A percentile compares a stretch with the other conserved stretches of the same genome.
Conservation (phyloP, 2,113 vertebrate genomes). For the Thamnaconus septentrionalis region DNA sequence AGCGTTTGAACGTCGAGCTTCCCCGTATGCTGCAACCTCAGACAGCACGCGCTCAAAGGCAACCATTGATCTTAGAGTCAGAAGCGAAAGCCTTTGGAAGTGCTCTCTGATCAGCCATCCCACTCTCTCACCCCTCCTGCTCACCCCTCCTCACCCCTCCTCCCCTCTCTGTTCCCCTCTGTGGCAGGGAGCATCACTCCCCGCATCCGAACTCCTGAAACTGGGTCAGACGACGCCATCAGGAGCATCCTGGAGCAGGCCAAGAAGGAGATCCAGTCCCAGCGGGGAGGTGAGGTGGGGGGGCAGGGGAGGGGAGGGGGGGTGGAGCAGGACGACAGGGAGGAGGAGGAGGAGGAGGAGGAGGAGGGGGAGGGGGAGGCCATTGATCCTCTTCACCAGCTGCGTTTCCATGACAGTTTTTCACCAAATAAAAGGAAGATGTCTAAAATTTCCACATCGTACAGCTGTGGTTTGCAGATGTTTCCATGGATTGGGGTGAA, state of each 20-base stretch:
- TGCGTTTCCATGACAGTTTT: no score
- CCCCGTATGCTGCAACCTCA: conserved; percentile 74
- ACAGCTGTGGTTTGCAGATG: no score
- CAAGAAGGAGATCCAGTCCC: conserved; percentile 98
- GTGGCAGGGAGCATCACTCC: conserved; percentile 97
- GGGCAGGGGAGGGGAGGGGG: not conserved
- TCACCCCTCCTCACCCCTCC: conserved; percentile 35
- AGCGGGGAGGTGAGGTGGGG: conserved; percentile 86
- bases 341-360: no score
- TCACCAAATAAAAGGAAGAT: no score
- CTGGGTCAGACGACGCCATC: conserved; percentile 97
- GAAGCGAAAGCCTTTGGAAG: conserved; percentile 75
- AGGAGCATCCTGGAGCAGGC: conserved; percentile 98
- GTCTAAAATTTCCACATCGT: no score
- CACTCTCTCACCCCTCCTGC: conserved; percentile 64
- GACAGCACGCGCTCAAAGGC: conserved; percentile 78
- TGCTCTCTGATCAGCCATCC: conserved; percentile 78
- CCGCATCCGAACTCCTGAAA: conserved; percentile 96
- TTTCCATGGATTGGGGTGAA: no score
- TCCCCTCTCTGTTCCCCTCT: conserved; percentile 69
- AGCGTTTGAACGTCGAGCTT: conserved; percentile 78
- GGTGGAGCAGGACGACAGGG: no score
- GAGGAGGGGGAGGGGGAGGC: no score
- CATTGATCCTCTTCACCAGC: no score
- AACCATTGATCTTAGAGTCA: conserved; percentile 80